Conservation (phyloP, 2,113 vertebrate species). For the Embiotoca jacksoni region DNA sequence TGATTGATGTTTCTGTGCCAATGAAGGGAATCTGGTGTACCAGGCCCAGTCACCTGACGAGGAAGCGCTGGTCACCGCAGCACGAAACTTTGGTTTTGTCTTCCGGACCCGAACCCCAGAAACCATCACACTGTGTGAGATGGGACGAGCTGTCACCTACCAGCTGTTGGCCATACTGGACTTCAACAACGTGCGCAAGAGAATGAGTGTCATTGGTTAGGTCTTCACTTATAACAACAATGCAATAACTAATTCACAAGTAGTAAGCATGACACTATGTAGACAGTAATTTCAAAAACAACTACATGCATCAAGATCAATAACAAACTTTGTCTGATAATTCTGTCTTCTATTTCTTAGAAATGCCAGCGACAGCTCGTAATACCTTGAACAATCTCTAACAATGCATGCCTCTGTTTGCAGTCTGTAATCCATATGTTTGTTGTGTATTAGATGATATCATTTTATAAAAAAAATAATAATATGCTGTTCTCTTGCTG, state of each 20-base stretch:
- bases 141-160: slow-evolving; percentile 88
- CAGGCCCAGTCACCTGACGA: slow-evolving; percentile 96
- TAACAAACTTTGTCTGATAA: too few species aligned
- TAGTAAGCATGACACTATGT: slow-evolving; percentile 6
- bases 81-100: slow-evolving; percentile 92
- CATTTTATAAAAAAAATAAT: background rate
- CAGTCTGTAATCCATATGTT: background rate
- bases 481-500: background rate
- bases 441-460: background rate
- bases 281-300: background rate
- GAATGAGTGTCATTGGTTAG: slow-evolving; percentile 94
- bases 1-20: slow-evolving; percentile 12
- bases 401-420: background rate
- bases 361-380: background rate
- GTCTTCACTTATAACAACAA: slow-evolving; percentile 48
- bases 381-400: background rate
- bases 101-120: slow-evolving; percentile 90
- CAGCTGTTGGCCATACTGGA: slow-evolving; percentile 93
- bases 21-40: slow-evolving; percentile 88
- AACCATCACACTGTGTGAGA: slow-evolving; percentile 89
- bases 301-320: too few species aligned
- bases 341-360: background rate
- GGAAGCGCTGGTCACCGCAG: slow-evolving; percentile 90
- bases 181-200: slow-evolving; percentile 94
- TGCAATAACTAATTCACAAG: slow-evolving; percentile 37